Conservation (phyloP, 2,797 vertebrate species). For the Mus spretus region DNA sequence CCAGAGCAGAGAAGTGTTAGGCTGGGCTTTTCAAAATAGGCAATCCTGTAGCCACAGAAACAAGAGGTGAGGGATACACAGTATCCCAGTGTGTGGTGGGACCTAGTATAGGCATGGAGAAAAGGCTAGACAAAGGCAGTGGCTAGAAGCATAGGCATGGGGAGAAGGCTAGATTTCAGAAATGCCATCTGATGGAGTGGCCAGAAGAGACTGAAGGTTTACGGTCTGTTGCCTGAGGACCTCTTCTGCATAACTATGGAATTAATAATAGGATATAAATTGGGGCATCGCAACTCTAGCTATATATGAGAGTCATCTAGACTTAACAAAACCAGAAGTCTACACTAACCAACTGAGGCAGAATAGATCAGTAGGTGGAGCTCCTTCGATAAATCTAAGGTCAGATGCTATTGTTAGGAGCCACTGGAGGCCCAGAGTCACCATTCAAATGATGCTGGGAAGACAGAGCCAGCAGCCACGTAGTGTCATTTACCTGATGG, state of each 20-base stretch:
- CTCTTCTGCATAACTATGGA: neutral
- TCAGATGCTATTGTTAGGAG: neutral
- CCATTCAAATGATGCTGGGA: no score
- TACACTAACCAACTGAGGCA: neutral
- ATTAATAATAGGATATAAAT: neutral
- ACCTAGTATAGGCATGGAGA: neutral
- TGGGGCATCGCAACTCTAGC: neutral
- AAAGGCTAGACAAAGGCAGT: neutral
- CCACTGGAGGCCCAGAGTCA: neutral
- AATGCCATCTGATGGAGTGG: no score
- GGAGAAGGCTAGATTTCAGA: neutral
- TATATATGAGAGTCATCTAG: neutral
- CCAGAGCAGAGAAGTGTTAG: neutral
- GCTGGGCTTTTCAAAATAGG: neutral
- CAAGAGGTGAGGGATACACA: fast-evolving
- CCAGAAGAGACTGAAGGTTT: neutral
- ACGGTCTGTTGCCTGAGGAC: neutral
- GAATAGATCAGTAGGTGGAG: neutral
- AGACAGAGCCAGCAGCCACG: neutral
- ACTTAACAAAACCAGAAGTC: neutral
- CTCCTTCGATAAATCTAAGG: neutral
- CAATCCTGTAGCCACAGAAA: neutral
- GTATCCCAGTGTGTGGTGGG: neutral
- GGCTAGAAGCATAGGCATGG: no score
- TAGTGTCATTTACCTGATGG: no score